These are phyloP conservation scores for Chaetogeoica ovagalla DNA, from an alignment of 2,888 invertebrate species.

Conservation along the genomic window DNA sequence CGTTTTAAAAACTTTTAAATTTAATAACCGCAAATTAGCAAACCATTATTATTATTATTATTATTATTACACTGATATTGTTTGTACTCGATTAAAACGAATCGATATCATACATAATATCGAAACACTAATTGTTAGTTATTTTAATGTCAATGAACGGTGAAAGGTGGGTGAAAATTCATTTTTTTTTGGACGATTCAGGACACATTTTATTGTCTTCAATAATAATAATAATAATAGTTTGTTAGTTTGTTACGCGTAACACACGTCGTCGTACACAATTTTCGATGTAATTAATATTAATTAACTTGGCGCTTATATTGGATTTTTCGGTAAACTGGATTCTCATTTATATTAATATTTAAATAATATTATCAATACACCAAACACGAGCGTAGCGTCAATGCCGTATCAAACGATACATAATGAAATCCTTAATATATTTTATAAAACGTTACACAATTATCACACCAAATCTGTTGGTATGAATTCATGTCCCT, in stretches of 20 bases:
- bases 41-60: conserved; percentile 20
- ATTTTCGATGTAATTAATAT: neutral
- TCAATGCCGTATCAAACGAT: neutral
- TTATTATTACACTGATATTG: neutral
- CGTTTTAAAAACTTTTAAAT: conserved; percentile 31
- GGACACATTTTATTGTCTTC: neutral
- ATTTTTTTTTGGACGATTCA: too few relatives aligned
- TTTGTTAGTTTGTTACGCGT: too few relatives aligned
- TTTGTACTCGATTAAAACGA: neutral
- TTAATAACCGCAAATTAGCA: conserved; percentile 17
- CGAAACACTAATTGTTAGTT: neutral
- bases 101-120: neutral
- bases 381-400: neutral
- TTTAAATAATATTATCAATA: neutral
- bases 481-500: conserved; percentile 13
- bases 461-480: conserved; percentile 17
- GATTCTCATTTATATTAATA: neutral
- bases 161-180: neutral
- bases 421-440: conserved; percentile 23
- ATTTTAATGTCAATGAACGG: neutral
- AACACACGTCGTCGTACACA: too few relatives aligned
- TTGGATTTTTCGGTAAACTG: neutral
- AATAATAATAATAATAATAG: too few relatives aligned
- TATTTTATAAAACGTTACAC: conserved; percentile 37
- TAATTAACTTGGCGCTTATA: neutral